Conservation (phyloP, 2,797 vertebrate genomes). For the Mionectes olivaceus region DNA sequence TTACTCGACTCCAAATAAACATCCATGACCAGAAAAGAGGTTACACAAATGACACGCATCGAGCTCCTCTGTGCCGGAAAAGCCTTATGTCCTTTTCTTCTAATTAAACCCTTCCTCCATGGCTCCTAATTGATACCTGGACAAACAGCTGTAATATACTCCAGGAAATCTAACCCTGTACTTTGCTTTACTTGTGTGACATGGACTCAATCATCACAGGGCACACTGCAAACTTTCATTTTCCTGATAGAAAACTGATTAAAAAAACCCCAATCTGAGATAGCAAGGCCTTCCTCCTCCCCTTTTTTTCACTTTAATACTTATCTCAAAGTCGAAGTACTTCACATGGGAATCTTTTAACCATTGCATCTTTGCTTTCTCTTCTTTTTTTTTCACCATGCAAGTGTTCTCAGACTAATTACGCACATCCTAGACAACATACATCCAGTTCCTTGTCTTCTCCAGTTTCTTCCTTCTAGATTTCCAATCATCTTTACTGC, state of each 20-base stretch:
- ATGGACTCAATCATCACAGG: background rate
- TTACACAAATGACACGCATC: constrained; percentile 2
- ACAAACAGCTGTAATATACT: background rate
- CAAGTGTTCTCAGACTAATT: background rate
- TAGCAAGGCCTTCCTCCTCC: background rate
- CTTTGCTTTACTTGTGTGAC: background rate
- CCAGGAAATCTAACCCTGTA: background rate
- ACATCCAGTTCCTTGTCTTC: background rate
- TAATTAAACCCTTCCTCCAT: constrained; percentile 45
- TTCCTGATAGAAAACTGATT: background rate
- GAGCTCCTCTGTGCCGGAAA: background rate
- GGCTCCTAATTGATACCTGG: constrained; percentile 22
- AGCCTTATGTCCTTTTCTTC: background rate
- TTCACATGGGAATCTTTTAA: background rate
- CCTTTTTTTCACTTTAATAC: background rate
- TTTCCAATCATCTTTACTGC: background rate
- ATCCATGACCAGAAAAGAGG: constrained; percentile 5
- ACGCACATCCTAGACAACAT: background rate
- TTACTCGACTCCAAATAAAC: constrained; percentile 1
- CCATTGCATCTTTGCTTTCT: background rate
- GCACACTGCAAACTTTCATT: background rate
- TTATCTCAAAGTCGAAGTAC: background rate
- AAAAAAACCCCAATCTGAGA: background rate
- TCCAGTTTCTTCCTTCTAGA: background rate
- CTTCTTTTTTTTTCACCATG: background rate